Evolutionary conservation across 37 sponge, comb jelly and placozoan species (phyloP).

Genomic region (Bolinopsis microptera): DNA sequence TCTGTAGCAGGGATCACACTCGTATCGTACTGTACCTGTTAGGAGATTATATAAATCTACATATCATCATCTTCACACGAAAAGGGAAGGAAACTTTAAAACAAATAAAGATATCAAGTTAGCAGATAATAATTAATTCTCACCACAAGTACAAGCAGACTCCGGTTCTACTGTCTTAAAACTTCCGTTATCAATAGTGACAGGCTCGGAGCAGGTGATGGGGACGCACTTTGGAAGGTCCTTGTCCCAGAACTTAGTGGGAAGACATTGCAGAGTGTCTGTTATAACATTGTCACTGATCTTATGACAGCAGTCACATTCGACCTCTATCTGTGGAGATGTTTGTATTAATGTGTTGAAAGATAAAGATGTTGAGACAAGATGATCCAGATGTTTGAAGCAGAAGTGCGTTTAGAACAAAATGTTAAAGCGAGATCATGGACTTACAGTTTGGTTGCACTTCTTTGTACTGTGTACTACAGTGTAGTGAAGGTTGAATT

Average conservation of each 20-base stretch:
- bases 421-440: too few species aligned
- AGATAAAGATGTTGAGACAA: too few species aligned
- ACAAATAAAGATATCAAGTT: too few species aligned
- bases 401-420: too few species aligned
- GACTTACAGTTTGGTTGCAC: constrained; percentile 41
- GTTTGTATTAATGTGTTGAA: too few species aligned
- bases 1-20: too few species aligned
- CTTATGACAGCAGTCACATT: constrained; percentile 49
- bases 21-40: too few species aligned
- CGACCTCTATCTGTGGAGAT: not conserved
- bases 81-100: too few species aligned
- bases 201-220: not conserved
- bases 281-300: not conserved
- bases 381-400: too few species aligned
- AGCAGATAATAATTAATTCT: too few species aligned
- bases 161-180: not conserved
- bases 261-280: not conserved
- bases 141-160: not conserved
- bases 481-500: not conserved
- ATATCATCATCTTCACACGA: too few species aligned
- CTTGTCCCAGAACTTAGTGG: constrained; percentile 26
- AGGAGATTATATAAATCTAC: too few species aligned
- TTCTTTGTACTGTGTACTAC: not conserved
- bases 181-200: not conserved
- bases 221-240: not conserved